A percentile compares a stretch with the other conserved stretches of the same genome.
Evolutionary conservation across 2,113 vertebrate species (phyloP).

Genomic region (Anoplopoma fimbria): DNA sequence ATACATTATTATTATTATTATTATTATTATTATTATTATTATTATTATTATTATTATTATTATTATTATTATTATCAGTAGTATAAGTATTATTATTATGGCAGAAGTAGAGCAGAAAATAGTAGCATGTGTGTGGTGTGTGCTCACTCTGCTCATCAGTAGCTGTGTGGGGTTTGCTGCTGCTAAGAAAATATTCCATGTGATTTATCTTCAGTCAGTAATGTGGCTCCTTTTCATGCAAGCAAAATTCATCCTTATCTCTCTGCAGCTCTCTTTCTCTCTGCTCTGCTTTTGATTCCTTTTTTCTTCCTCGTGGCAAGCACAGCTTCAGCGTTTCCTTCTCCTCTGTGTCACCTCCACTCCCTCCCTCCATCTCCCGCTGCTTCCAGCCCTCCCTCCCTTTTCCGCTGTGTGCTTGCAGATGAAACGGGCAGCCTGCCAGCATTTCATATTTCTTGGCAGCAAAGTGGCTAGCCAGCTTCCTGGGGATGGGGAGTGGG

Average conservation of each 20-base stretch:
- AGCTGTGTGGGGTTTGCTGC: constrained; percentile 22
- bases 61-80: not conserved
- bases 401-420: constrained; percentile 82
- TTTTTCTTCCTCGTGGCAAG: constrained; percentile 69
- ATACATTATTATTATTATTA: not conserved
- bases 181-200: constrained; percentile 62
- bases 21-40: not conserved
- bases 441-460: constrained; percentile 92
- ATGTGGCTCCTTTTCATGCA: constrained; percentile 70
- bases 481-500: constrained; percentile 82
- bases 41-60: not conserved
- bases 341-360: constrained; percentile 74
- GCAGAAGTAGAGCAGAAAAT: not conserved
- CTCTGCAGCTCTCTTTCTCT: constrained; percentile 61
- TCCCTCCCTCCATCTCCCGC: constrained; percentile 62
- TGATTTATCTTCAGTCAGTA: constrained; percentile 69
- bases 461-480: constrained; percentile 86
- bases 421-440: constrained; percentile 94
- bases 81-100: not conserved
- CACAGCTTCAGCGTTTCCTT: constrained; percentile 69
- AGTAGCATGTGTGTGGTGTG: constrained; percentile 3
- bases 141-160: constrained; percentile 32
- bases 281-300: constrained; percentile 61
- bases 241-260: constrained; percentile 73
- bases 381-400: constrained; percentile 66